Evolutionary conservation across 2,888 invertebrate species (phyloP).

Genomic region (Euzetes globulus): DNA sequence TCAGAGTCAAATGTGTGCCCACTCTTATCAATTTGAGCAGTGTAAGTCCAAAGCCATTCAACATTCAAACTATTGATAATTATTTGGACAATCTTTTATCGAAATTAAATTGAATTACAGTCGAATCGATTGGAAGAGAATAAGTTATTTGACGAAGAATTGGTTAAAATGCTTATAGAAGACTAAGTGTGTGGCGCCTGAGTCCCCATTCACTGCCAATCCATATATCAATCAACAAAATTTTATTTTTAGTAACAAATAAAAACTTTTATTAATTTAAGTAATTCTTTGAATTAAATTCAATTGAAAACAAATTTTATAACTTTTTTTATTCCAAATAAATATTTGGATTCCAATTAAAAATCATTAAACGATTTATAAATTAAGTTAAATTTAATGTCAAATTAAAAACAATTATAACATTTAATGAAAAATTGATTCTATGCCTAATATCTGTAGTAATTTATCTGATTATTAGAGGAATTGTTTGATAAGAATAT

Average conservation of each 20-base stretch:
- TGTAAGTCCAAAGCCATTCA: conserved; percentile 39
- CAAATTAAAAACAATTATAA: not conserved
- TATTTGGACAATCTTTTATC: too few species aligned
- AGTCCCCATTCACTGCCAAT: too few species aligned
- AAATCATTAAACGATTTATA: not conserved
- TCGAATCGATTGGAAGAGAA: conserved; percentile 61
- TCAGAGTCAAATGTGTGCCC: conserved; percentile 68
- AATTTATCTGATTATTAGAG: not conserved
- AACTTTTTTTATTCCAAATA: not conserved
- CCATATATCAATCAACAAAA: not conserved
- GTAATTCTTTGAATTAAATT: not conserved
- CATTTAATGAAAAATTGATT: not conserved
- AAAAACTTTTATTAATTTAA: not conserved
- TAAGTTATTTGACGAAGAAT: conserved; percentile 63
- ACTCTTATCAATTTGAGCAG: conserved; percentile 71
- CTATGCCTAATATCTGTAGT: not conserved
- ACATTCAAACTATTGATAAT: too few species aligned
- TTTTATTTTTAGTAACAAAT: not conserved
- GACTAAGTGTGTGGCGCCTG: too few species aligned
- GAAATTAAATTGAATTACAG: too few species aligned
- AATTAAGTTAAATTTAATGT: conserved; percentile 11
- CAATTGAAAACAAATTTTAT: not conserved
- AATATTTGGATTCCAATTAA: not conserved
- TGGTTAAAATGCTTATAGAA: conserved; percentile 70
- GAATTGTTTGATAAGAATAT: not conserved